These are phyloP conservation scores for Psilopogon haemacephalus DNA, from an alignment of 2,113 vertebrate genomes.

Conservation along the genomic window DNA sequence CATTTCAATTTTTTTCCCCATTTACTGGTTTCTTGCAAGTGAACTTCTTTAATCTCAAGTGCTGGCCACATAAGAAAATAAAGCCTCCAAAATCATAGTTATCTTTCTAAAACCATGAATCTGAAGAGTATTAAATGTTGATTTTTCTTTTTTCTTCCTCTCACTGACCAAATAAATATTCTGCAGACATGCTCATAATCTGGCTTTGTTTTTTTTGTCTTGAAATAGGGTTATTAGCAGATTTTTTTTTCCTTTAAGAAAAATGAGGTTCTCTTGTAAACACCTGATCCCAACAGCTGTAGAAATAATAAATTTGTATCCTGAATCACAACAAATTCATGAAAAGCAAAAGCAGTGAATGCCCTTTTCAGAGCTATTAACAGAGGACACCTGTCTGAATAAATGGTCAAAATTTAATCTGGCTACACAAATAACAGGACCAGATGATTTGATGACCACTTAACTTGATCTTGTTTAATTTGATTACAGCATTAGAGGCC, in stretches of 20 bases:
- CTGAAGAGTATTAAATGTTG: neutral
- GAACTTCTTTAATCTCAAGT: neutral
- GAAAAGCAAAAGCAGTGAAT: neutral
- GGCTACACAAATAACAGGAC: neutral
- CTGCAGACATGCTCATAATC: neutral
- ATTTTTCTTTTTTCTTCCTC: neutral
- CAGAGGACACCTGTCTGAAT: neutral
- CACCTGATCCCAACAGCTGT: neutral
- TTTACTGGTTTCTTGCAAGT: slow-evolving; percentile 11
- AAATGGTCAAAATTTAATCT: neutral
- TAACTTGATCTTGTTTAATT: slow-evolving; percentile 43
- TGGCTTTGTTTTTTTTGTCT: accelerated
- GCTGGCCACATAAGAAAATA: neutral
- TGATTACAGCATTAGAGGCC: neutral
- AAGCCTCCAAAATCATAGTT: neutral
- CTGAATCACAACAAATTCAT: neutral
- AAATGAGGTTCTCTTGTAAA: neutral
- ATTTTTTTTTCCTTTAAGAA: neutral
- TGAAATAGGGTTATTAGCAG: neutral
- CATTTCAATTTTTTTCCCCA: neutral
- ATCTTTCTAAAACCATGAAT: neutral
- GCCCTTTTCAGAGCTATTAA: neutral
- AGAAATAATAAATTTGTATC: neutral
- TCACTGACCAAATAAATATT: neutral
- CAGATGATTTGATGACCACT: neutral